Evolutionary conservation across 2,797 vertebrate species (phyloP).

Genomic region (Eutrigla gurnardus): DNA sequence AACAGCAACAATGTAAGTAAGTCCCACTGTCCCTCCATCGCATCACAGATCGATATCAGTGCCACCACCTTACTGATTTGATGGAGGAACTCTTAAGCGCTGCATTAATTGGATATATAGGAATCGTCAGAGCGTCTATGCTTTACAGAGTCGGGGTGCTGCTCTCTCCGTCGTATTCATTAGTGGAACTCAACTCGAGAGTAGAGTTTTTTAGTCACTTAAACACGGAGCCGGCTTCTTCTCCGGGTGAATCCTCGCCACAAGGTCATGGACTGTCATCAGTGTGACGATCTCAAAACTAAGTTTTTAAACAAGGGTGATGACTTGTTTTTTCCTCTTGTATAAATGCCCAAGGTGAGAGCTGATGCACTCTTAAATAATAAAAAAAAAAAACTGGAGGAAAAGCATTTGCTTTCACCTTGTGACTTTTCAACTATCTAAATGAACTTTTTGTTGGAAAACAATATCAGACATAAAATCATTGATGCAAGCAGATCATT

Average conservation of each 20-base stretch:
- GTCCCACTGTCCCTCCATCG: background rate
- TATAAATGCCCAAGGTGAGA: background rate
- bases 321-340: background rate
- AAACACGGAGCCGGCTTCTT: background rate
- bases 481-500: background rate
- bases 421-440: background rate
- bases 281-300: background rate
- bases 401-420: conserved; percentile 1
- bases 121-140: background rate
- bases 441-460: background rate
- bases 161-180: background rate
- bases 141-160: background rate
- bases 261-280: background rate
- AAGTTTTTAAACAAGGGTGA: background rate
- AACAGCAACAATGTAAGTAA: background rate
- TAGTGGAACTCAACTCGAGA: background rate
- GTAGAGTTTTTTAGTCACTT: background rate
- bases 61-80: conserved; percentile 6
- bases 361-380: background rate
- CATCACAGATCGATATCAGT: conserved; percentile 35
- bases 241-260: background rate
- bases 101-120: conserved; percentile 14
- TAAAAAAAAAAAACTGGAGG: background rate
- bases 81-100: background rate
- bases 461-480: background rate